Evolutionary conservation across 2,888 invertebrate genomes (phyloP).

Genomic region (Ectemnius continuus): DNA sequence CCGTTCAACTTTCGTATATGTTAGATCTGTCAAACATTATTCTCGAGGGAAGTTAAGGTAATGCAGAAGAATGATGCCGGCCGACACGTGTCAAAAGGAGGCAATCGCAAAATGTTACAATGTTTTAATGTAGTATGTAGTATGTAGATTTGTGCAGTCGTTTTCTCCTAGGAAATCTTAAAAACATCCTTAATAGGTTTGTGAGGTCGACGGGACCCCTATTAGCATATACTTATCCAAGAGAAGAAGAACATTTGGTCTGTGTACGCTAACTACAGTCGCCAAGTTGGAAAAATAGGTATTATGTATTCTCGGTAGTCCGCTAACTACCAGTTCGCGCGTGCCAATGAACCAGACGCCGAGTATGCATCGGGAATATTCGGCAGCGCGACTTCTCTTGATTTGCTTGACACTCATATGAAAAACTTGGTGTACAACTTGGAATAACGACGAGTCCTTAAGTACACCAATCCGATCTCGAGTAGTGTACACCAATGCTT

Average conservation of each 20-base stretch:
- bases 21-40: slow-evolving; percentile 50
- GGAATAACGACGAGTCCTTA: slow-evolving; percentile 46
- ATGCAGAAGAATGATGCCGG: slow-evolving; percentile 47
- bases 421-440: slow-evolving; percentile 39
- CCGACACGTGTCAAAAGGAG: slow-evolving; percentile 61
- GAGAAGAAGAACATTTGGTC: slow-evolving; percentile 40
- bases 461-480: slow-evolving; percentile 31
- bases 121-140: slow-evolving; percentile 26
- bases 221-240: slow-evolving; percentile 45
- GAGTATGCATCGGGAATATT: too few relatives aligned
- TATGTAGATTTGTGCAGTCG: slow-evolving; percentile 64
- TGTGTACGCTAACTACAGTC: slow-evolving; percentile 56
- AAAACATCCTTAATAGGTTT: slow-evolving; percentile 27
- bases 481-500: too few relatives aligned
- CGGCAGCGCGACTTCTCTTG: too few relatives aligned
- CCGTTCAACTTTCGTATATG: slow-evolving; percentile 60
- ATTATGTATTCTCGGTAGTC: slow-evolving; percentile 47
- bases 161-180: slow-evolving; percentile 38
- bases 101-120: slow-evolving; percentile 51
- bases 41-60: slow-evolving; percentile 40
- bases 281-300: slow-evolving; percentile 73
- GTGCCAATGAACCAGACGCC: neutral
- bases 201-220: slow-evolving; percentile 9
- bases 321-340: neutral
- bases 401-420: slow-evolving; percentile 25